Conservation (phyloP, 2,797 vertebrate genomes). For the Onychomys leucogaster region DNA sequence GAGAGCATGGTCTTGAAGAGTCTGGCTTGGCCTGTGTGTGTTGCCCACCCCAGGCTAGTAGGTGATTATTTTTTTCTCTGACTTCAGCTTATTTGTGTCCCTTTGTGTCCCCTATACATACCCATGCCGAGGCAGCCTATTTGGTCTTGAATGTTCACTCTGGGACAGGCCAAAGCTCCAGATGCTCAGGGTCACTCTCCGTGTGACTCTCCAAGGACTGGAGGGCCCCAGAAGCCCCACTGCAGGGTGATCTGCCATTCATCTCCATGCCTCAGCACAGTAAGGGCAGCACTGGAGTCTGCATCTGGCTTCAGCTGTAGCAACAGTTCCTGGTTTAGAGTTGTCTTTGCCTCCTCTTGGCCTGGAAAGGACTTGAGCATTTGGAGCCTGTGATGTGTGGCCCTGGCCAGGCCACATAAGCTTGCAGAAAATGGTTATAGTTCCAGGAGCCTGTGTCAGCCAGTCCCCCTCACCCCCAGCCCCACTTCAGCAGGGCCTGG, state of each 20-base stretch:
- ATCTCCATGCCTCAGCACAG: not conserved
- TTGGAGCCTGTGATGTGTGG: slow-evolving; percentile 63
- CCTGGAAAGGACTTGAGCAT: not conserved
- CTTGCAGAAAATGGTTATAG: slow-evolving; percentile 78
- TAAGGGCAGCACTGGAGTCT: not conserved
- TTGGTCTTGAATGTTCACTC: not conserved
- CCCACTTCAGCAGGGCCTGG: slow-evolving; percentile 55
- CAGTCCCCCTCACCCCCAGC: slow-evolving; percentile 57
- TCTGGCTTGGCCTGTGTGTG: not conserved
- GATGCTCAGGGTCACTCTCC: not conserved
- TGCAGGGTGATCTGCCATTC: not conserved
- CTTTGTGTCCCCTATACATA: not conserved
- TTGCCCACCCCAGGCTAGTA: not conserved
- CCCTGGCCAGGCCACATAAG: slow-evolving; percentile 16
- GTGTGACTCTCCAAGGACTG: not conserved
- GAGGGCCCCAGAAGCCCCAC: not conserved
- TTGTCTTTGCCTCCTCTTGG: not conserved
- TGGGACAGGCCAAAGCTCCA: not conserved
- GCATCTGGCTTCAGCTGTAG: not conserved
- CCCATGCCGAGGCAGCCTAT: not conserved
- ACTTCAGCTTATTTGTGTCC: not conserved
- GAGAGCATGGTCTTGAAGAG: not conserved
- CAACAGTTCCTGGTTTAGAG: not conserved
- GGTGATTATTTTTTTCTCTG: not conserved
- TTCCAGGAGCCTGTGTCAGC: slow-evolving; percentile 79